A percentile compares a stretch with the other conserved stretches of the same genome.
Evolutionary conservation across 2,888 invertebrate species (phyloP).

Genomic region (Theodoxus fluviatilis): DNA sequence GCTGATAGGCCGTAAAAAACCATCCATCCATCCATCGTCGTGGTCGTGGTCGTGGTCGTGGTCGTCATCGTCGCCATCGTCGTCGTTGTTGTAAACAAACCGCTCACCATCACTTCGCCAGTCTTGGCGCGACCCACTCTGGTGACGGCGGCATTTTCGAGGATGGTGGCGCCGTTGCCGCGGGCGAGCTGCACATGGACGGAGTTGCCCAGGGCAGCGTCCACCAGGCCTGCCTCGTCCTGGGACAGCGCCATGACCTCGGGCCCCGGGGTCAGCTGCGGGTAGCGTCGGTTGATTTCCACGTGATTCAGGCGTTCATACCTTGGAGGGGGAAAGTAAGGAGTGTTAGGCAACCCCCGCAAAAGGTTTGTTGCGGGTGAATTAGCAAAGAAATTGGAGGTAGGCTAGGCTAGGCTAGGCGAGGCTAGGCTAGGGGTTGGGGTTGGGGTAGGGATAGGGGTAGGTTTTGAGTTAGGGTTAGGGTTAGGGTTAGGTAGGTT

Average conservation of each 20-base stretch:
- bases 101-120: conserved; percentile 33
- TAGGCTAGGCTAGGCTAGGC: too few species aligned
- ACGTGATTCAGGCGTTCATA: conserved; percentile 43
- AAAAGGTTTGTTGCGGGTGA: too few species aligned
- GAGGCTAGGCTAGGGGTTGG: too few species aligned
- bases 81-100: neutral
- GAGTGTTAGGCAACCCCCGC: too few species aligned
- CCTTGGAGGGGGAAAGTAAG: conserved; percentile 34
- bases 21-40: too few species aligned
- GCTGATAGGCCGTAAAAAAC: too few species aligned
- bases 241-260: conserved; percentile 50
- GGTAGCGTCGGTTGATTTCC: conserved; percentile 40
- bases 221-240: conserved; percentile 59
- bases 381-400: too few species aligned
- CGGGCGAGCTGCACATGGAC: conserved; percentile 59
- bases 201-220: conserved; percentile 59
- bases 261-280: conserved; percentile 50
- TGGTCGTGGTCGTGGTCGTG: too few species aligned
- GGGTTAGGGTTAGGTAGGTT: too few species aligned
- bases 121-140: conserved; percentile 40
- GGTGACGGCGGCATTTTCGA: conserved; percentile 55
- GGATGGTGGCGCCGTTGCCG: conserved; percentile 53
- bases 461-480: too few species aligned
- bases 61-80: neutral
- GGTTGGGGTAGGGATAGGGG: too few species aligned